A percentile compares a stretch with the other conserved stretches of the same genome.
phyloP scores from a whole-genome alignment of 2,888 invertebrate genomes.

The Noctua comes region DNA sequence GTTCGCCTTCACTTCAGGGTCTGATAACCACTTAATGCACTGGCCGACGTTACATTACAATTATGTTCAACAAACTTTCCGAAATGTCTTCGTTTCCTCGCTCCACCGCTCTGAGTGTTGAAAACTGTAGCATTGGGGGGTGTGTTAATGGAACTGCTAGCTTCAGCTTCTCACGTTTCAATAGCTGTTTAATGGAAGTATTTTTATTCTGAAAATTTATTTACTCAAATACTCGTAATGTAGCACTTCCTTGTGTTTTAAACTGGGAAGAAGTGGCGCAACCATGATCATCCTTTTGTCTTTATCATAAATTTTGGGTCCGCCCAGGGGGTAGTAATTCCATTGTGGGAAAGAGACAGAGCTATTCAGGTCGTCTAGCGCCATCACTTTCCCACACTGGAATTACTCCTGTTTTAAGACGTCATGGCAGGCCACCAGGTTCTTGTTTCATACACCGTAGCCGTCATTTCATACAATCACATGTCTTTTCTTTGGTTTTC shows the following conservation, averaged over 20 bases:
- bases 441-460: background rate
- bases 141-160: background rate
- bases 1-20: slow-evolving; percentile 44
- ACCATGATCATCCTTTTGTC: background rate
- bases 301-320: background rate
- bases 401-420: no score
- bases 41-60: slow-evolving; percentile 35
- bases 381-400: no score
- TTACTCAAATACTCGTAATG: no score
- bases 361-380: no score
- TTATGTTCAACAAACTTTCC: slow-evolving; percentile 41
- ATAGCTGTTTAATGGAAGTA: background rate
- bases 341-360: no score
- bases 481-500: background rate
- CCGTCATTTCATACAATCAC: background rate
- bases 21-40: slow-evolving; percentile 47
- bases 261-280: background rate
- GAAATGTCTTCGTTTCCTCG: slow-evolving; percentile 51
- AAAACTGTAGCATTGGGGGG: slow-evolving; percentile 22
- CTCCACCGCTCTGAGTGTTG: slow-evolving; percentile 38
- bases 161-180: background rate
- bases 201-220: no score
- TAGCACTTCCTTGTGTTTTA: no score
- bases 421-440: no score
- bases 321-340: no score